Percentiles rank a stretch among this genome's conserved stretches.
Evolutionary conservation across 2,888 invertebrate species (phyloP).

Genomic region (Cepaea hortensis): DNA sequence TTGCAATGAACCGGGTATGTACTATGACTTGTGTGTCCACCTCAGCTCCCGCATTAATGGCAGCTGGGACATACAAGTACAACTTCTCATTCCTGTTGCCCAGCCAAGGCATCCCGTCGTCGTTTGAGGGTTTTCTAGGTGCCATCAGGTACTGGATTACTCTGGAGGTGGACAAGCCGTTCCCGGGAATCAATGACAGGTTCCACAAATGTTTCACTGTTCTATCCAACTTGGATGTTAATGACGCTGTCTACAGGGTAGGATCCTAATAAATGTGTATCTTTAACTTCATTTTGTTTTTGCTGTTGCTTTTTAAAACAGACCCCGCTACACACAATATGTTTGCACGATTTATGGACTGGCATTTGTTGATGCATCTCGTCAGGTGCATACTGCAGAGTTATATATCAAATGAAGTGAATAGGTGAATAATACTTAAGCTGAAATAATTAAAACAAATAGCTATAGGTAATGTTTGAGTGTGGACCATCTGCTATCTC

Average conservation of each 20-base stretch:
- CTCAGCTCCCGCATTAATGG: conserved; percentile 2
- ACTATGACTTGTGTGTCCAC: background rate
- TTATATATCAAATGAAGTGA: no score
- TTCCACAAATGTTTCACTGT: conserved; percentile 56
- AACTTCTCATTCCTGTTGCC: conserved; percentile 57
- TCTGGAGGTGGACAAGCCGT: conserved; percentile 56
- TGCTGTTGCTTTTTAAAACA: no score
- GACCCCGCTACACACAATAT: no score
- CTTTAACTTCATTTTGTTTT: no score
- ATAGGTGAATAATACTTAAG: no score
- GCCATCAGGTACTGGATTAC: conserved; percentile 59
- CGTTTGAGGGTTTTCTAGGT: conserved; percentile 57
- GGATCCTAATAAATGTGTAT: background rate
- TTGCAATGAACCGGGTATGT: no score
- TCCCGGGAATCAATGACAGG: conserved; percentile 52
- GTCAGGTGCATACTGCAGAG: no score
- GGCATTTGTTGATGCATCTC: no score
- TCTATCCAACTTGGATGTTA: conserved; percentile 54
- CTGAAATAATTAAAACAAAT: no score
- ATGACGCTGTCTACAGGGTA: conserved; percentile 37
- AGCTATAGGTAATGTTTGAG: no score
- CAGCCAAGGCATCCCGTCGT: conserved; percentile 54
- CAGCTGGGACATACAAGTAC: conserved; percentile 51
- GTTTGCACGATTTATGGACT: no score
- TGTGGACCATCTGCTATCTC: no score